Base-by-base conservation (phyloP, 1,140 invertebrate genomes). In the Drosophila truncata region DNA sequence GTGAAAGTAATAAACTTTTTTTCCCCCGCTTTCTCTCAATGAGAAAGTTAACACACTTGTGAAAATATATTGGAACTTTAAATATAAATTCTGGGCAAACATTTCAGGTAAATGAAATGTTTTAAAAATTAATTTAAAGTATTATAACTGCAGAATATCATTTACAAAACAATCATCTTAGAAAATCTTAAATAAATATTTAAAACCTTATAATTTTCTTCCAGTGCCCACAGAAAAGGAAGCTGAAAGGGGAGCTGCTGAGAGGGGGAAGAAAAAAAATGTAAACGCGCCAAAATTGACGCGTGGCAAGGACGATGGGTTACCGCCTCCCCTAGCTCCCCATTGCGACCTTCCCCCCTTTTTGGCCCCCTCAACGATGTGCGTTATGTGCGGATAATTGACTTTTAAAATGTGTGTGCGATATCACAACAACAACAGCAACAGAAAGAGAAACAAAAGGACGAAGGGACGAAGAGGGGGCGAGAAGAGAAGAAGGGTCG, bases 301-400 rank as follows among this genome's bases (percentile, higher is more conserved):
- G 83, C 82, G 82, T 82, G 83, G 79, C 82, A 82, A 80, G 77
- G 69, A 78, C 52, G 58, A 79, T 42, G 23, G 65, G 42, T 16
- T 52, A 18, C 52, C 29, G n/a, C 54, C 23, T 7, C 50, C 33
- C n/a, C 50, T 33, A 39, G 3, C 33, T n/a, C n/a, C 52, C 27
- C 10, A 9, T 5, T 16, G 18, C 25, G 5, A 29, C 27, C n/a
- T n/a, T n/a, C n/a, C n/a, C 49, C 49, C 66, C 44, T 23, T 25
- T 39, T 18, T 25, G n/a, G 50, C 75, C 52, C 78, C 63, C 63
- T 83, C 72, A 87, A 87, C 80, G 83, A 87, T 83, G 85, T 88
- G 85, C 85, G 85, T 88, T 88, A 90, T 90, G 81, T 90, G 81
- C 85, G 85, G 81, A 88, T 88, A 88, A 90, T 88, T 90, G 85